phyloP scores from a whole-genome alignment of 2,888 invertebrate species.

The Drosophila peninsularis region DNA sequence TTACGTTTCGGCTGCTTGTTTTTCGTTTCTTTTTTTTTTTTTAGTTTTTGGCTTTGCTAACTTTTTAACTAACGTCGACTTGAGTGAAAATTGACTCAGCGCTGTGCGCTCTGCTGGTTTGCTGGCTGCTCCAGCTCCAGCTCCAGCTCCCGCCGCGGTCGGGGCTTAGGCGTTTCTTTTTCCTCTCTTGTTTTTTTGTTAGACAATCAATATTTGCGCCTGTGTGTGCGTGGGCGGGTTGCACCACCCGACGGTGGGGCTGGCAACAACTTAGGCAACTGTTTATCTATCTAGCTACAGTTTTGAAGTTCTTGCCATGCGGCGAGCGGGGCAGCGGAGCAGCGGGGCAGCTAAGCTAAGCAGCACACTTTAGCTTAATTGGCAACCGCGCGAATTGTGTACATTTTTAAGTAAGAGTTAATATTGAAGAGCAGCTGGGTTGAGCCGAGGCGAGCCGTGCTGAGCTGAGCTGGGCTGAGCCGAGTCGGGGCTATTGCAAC shows the following conservation, averaged over 20 bases:
- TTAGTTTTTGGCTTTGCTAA: conserved; percentile 53
- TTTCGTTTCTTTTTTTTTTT: conserved; percentile 10
- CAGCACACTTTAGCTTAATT: conserved; percentile 76
- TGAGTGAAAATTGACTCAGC: conserved; percentile 78
- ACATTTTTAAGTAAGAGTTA: conserved; percentile 78
- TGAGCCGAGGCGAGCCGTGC: background rate
- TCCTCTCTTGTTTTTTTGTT: conserved; percentile 54
- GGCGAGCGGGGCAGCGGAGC: conserved; percentile 7
- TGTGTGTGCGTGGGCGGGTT: conserved; percentile 28
- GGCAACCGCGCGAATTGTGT: conserved; percentile 69
- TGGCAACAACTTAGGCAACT: conserved; percentile 53
- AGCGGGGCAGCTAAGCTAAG: conserved; percentile 30
- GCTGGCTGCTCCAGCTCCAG: conserved; percentile 19
- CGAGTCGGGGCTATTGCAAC: conserved; percentile 9
- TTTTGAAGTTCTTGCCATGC: conserved; percentile 63
- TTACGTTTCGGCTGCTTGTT: conserved; percentile 58
- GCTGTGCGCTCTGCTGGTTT: conserved; percentile 31
- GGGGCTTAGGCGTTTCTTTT: conserved; percentile 23
- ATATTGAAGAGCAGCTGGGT: conserved; percentile 52
- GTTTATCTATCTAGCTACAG: conserved; percentile 72
- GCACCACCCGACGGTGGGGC: background rate
- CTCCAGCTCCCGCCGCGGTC: conserved; percentile 7
- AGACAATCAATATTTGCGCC: conserved; percentile 76
- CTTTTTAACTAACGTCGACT: conserved; percentile 78
- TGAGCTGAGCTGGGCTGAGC: background rate